Percentiles rank a stretch among this genome's conserved stretches.
Evolutionary conservation across 2,888 invertebrate genomes (phyloP).

Genomic region (Asteroscopus sphinx): DNA sequence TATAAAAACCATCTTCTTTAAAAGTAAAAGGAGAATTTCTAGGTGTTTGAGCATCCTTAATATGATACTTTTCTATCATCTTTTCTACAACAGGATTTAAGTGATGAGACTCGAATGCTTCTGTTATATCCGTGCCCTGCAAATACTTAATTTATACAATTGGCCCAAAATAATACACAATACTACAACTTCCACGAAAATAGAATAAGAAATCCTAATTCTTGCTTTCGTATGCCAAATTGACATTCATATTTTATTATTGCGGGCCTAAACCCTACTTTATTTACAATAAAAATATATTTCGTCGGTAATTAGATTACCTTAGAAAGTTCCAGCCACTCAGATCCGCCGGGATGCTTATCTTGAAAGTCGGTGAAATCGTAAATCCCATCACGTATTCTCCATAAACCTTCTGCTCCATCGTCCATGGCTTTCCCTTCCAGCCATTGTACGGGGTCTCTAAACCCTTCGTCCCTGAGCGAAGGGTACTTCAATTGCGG

Average conservation of each 20-base stretch:
- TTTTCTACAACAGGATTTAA: slow-evolving; percentile 87
- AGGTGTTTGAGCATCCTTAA: slow-evolving; percentile 90
- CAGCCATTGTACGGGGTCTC: slow-evolving; percentile 90
- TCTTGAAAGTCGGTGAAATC: slow-evolving; percentile 94
- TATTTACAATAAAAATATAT: slow-evolving; percentile 30
- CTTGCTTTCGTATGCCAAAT: slow-evolving; percentile 16
- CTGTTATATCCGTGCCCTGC: slow-evolving; percentile 91
- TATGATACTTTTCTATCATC: slow-evolving; percentile 91
- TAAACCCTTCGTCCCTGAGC: slow-evolving; percentile 80
- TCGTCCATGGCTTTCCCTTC: slow-evolving; percentile 92
- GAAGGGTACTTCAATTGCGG: slow-evolving; percentile 88
- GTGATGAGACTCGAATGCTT: slow-evolving; percentile 90
- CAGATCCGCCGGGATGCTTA: slow-evolving; percentile 95
- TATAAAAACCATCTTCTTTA: slow-evolving; percentile 93
- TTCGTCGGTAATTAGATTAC: slow-evolving; percentile 73
- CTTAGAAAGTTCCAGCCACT: slow-evolving; percentile 93
- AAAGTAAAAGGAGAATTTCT: slow-evolving; percentile 94
- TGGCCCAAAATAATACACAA: slow-evolving; percentile 4
- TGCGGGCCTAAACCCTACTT: slow-evolving; percentile 21
- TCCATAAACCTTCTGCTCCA: slow-evolving; percentile 94
- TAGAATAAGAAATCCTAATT: slow-evolving; percentile 29
- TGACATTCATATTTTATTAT: slow-evolving; percentile 30
- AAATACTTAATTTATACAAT: slow-evolving; percentile 39
- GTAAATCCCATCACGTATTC: slow-evolving; percentile 94
- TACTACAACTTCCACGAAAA: slow-evolving; percentile 1